Base-by-base conservation (phyloP, 2,888 invertebrate genomes). In the Mythimna impura region DNA sequence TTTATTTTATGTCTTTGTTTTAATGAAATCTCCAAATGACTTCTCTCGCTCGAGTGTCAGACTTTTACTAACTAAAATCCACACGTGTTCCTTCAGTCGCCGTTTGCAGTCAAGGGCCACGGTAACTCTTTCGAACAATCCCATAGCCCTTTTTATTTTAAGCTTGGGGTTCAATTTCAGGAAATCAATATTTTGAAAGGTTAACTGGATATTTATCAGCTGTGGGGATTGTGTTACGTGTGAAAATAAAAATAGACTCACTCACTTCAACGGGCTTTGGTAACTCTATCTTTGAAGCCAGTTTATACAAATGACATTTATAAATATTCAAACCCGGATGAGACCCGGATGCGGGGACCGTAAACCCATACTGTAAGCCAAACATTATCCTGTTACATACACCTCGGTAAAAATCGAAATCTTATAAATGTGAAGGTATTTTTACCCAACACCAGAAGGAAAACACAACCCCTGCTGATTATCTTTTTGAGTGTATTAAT, bases 1-100 rank as follows among this genome's bases (percentile, higher is more conserved):
- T 76, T 76, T 50, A 52, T 73, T 67, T 75, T 34, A 50, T 57
- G 5, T 20, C 14, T 20, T 47, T 43, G 3, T 47, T 47, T 47
- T 17, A 17, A 6, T 17, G 17, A 47, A 17, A 47, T 47, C 5
- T 14, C 20, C 17, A 47, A 47, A 47, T 47, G 17, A 47, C 17
- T 47, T 47, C 7, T 47, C 5, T 17, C 7, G 17, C 17, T 47
- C 17, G 47, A 14, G 14, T 17, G 17, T 47, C 47, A 47, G 17
- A 17, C 47, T 47, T 47, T 17, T 17, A 47, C 47, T 47, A 17
- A 47, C 47, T 6, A 47, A 47, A 47, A 17, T 9, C 3, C 4
- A 12, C 12, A 12, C 12, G 12, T 12, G 9, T 10, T 34, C 34
- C 8, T 34, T 34, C 1, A 34, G 7, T 34, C 10, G 2, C 10